These are phyloP conservation scores for Ditylenchus dipsaci DNA, from an alignment of 1,140 invertebrate species.

Conservation along the genomic window DNA sequence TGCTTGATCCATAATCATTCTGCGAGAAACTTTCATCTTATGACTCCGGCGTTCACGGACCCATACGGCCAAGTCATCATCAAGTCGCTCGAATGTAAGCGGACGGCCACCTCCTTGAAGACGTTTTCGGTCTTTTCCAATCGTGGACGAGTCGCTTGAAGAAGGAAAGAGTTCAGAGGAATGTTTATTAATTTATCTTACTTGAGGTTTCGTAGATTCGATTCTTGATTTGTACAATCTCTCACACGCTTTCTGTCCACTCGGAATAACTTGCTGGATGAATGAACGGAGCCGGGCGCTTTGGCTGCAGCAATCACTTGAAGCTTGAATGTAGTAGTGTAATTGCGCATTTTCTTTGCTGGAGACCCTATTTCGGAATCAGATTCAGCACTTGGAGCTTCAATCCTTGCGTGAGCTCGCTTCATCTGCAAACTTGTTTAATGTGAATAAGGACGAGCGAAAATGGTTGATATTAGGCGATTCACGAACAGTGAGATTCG, in stretches of 20 bases:
- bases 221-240: not conserved
- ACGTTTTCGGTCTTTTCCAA: not conserved
- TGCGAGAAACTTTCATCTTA: not conserved
- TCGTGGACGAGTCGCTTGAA: not conserved
- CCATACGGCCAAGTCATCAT: not conserved
- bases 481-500: too few relatives aligned
- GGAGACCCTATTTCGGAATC: too few relatives aligned
- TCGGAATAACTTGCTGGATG: not conserved
- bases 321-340: too few relatives aligned
- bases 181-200: not conserved
- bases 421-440: too few relatives aligned
- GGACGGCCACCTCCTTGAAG: not conserved
- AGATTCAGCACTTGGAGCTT: too few relatives aligned
- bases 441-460: too few relatives aligned
- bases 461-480: too few relatives aligned
- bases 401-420: too few relatives aligned
- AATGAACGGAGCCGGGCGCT: not conserved
- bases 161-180: not conserved
- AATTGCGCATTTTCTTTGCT: too few relatives aligned
- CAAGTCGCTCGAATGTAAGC: not conserved
- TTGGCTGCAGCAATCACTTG: not conserved
- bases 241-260: not conserved
- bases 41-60: not conserved
- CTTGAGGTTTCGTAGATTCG: not conserved
- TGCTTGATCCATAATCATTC: too few relatives aligned